phyloP scores from a whole-genome alignment of 2,888 invertebrate species.

The Athetis lepigone region DNA sequence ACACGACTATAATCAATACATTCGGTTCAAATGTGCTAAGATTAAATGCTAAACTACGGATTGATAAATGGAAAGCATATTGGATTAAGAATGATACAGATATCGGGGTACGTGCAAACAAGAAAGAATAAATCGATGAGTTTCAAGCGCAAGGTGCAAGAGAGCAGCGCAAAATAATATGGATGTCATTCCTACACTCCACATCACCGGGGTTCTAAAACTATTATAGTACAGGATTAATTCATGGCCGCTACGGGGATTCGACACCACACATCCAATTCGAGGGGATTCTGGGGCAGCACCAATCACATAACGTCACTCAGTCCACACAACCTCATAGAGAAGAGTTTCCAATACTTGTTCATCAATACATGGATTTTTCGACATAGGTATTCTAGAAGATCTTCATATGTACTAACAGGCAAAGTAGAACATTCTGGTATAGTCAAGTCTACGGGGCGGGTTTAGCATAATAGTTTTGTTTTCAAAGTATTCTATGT shows the following conservation, averaged over 20 bases:
- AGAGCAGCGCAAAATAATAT: slow-evolving; percentile 78
- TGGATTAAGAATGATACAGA: slow-evolving; percentile 65
- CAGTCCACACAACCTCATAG: slow-evolving; percentile 86
- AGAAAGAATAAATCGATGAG: slow-evolving; percentile 67
- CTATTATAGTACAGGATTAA: slow-evolving; percentile 77
- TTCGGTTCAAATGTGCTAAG: slow-evolving; percentile 72
- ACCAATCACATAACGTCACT: slow-evolving; percentile 88
- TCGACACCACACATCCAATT: slow-evolving; percentile 85
- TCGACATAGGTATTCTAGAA: slow-evolving; percentile 39
- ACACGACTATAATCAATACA: slow-evolving; percentile 70
- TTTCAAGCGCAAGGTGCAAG: slow-evolving; percentile 76
- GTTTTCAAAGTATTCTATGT: slow-evolving; percentile 20
- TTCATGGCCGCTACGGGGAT: slow-evolving; percentile 79
- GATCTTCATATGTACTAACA: slow-evolving; percentile 39
- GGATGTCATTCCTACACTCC: slow-evolving; percentile 75
- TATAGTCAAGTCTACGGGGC: slow-evolving; percentile 51
- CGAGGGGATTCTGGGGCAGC: slow-evolving; percentile 87
- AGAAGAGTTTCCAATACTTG: slow-evolving; percentile 61
- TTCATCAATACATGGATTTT: slow-evolving; percentile 24
- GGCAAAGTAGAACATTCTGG: slow-evolving; percentile 50
- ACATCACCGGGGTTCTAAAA: slow-evolving; percentile 79
- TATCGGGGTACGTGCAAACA: slow-evolving; percentile 74
- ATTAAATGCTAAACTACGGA: slow-evolving; percentile 73
- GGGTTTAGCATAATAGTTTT: slow-evolving; percentile 43
- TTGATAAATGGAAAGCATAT: slow-evolving; percentile 66